Evolutionary conservation across 2,113 vertebrate genomes (phyloP), one percentile per base, ranked within the genome.

Genomic region (Rutilus rutilus): DNA sequence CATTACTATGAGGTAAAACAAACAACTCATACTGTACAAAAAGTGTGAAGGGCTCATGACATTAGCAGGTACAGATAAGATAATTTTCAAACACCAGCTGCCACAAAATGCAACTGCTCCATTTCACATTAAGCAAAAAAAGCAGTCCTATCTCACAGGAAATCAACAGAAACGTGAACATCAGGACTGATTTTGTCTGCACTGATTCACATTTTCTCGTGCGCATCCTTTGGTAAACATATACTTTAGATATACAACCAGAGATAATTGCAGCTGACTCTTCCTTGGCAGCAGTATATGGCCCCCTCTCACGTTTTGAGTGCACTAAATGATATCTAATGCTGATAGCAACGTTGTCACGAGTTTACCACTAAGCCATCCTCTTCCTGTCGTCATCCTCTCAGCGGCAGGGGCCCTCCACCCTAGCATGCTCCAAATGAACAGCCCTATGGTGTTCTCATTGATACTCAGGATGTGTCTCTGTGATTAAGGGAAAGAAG

Each of bases 401-500:
- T 23, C 67, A 87, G 73, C 59, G 17, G 80, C 73, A 42, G 82
- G 57, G 78, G 42, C 88, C 90, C 86, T 84, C 82, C 76, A 90
- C 88, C 83, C 45, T 52, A 86, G 85, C 83, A 88, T 77, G 87
- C 87, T 84, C 88, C 84, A 90, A 84, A 90, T 92, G 91, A 94
- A 92, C 90, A 92, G 86, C 91, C 82, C 90, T 45, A 64, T 75
- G 89, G 92, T 88, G 85, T 17, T 92, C 74, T 83, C 84, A 87
- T 77, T 87, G 89, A 87, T 90, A 82, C 83, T 90, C 89, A 93
- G 90, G 87, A 86, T 90, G 85, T 84, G 75, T 47, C 0, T 82
- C 90, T 93, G 92, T 94, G 92, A 94, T 94, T 92, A 88, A 85
- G 85, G 79, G 86, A 86, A 86, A 86, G 88, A 89, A 89, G 85